Evolutionary conservation across 2,113 vertebrate genomes (phyloP).

Genomic region (Trematocara stigmaticum): DNA sequence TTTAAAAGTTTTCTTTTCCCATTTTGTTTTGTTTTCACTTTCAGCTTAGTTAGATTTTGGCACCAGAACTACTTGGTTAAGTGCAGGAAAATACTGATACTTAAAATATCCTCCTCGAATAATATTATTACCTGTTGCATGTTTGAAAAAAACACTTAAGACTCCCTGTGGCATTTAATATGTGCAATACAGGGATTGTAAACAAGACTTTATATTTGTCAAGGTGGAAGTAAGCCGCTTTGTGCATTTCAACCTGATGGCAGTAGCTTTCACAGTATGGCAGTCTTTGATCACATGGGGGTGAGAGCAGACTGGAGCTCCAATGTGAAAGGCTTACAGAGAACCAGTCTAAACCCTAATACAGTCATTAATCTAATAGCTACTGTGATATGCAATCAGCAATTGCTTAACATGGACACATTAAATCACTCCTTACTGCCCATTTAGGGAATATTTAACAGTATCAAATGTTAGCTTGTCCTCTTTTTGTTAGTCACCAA

Average conservation of each 20-base stretch:
- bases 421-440: background rate
- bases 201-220: background rate
- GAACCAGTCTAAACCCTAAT: background rate
- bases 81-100: background rate
- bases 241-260: background rate
- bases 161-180: background rate
- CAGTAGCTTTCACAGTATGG: background rate
- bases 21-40: background rate
- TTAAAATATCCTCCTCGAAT: background rate
- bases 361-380: background rate
- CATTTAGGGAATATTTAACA: background rate
- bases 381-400: background rate
- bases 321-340: background rate
- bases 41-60: background rate
- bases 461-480: background rate
- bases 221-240: background rate
- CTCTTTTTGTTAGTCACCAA: background rate
- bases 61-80: background rate
- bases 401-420: background rate
- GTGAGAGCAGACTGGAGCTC: background rate
- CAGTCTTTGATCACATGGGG: background rate
- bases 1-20: background rate
- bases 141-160: background rate
- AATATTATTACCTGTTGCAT: background rate
- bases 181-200: background rate